Evolutionary conservation across 2,888 invertebrate species (phyloP), one percentile per base, ranked within the genome.

Genomic region (Globia sparganii): DNA sequence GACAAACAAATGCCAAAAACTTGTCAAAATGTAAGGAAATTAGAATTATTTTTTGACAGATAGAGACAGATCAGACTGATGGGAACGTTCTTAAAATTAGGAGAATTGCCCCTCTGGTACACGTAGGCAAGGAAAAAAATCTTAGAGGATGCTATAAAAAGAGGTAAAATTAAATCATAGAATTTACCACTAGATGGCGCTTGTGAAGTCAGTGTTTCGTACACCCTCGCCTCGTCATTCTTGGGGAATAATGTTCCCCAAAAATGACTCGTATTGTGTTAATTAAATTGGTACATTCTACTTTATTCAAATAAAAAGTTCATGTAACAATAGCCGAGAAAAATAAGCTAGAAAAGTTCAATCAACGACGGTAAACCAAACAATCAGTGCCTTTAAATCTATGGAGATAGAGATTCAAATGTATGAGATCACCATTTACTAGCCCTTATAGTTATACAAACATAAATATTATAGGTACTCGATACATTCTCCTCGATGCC

Each of bases 121-220:
- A 18, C 40, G 11, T 28, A 65, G 37, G 18, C n/a, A 13, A 4
- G 13, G 13, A 18, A 70, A 43, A 43, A 25, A n/a, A 9, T n/a
- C 25, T 53, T 9, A 25, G 9, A 31, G 25, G 4, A 2, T 40
- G n/a, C 18, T 53, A 1, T 31, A 4, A 13, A 31, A 37, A 25
- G 6, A 6, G 25, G n/a, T 18, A 11, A 15, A 61, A 56, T 56
- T 49, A 34, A 28, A 40, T 28, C 40, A 58, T 49, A 15, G 0
- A 34, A 40, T 37, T 31, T n/a, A 28, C 59, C 46, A 34, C 59
- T 72, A 81, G 84, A 84, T 81, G 80, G 80, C 72, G 31, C 28
- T 69, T 5, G 28, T 15, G n/a, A 53, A 53, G 0, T 59, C 1
- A 0, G 0, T 25, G 25, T 28, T 40, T 49, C 15, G 1, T 49